Evolutionary conservation across 2,888 invertebrate species (phyloP).

Genomic region (Smittia sp.): DNA sequence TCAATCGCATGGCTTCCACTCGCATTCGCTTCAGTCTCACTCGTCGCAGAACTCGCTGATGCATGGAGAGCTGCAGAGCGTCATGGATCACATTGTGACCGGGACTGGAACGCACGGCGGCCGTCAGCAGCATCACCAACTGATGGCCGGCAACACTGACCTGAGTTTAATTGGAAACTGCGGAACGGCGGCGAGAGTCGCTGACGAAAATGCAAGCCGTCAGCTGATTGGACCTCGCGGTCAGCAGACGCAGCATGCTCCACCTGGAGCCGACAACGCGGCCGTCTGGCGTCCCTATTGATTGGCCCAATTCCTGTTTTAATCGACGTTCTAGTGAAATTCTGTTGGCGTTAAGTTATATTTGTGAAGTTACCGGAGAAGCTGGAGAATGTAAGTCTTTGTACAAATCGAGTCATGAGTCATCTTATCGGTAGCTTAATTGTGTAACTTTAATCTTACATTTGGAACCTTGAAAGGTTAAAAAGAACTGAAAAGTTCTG

Average conservation of each 20-base stretch:
- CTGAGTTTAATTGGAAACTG: slow-evolving; percentile 53
- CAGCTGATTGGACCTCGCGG: slow-evolving; percentile 49
- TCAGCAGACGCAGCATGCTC: slow-evolving; percentile 38
- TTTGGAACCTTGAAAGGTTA: background rate
- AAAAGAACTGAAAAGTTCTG: slow-evolving; percentile 13
- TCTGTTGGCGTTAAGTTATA: slow-evolving; percentile 26
- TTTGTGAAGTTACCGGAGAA: background rate
- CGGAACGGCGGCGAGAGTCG: slow-evolving; percentile 52
- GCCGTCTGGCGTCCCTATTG: slow-evolving; percentile 41
- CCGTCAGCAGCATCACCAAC: slow-evolving; percentile 56
- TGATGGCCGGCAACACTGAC: slow-evolving; percentile 53
- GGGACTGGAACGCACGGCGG: slow-evolving; percentile 52
- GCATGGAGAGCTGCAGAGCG: slow-evolving; percentile 69
- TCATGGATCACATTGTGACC: slow-evolving; percentile 73
- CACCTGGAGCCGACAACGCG: slow-evolving; percentile 21
- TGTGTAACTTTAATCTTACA: slow-evolving; percentile 9
- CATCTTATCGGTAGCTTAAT: background rate
- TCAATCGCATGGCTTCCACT: slow-evolving; percentile 69
- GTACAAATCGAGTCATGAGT: slow-evolving; percentile 1
- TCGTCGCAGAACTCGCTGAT: slow-evolving; percentile 60
- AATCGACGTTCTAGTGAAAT: slow-evolving; percentile 33
- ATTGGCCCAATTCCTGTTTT: slow-evolving; percentile 33
- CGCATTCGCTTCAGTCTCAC: slow-evolving; percentile 65
- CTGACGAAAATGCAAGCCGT: slow-evolving; percentile 52
- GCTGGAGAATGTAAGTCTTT: slow-evolving; percentile 3